phyloP scores from a whole-genome alignment of 2,113 vertebrate genomes.

The Zootoca vivipara region DNA sequence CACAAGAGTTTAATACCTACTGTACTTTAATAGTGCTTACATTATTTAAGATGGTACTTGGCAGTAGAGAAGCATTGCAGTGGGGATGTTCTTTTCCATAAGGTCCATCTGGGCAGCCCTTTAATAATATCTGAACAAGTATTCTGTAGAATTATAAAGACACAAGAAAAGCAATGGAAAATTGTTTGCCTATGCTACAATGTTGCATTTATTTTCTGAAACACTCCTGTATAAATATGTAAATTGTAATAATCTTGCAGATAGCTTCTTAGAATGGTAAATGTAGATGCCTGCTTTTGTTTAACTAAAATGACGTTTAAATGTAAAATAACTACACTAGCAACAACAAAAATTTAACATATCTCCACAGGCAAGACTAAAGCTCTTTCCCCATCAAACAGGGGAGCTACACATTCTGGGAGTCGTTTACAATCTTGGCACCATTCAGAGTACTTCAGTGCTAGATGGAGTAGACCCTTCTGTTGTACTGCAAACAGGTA shows the following conservation, averaged over 20 bases:
- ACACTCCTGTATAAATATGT: background rate
- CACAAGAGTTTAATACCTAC: background rate
- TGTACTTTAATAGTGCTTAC: background rate
- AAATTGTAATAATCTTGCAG: background rate
- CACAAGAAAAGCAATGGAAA: accelerated
- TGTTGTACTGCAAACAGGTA: slow-evolving; percentile 81
- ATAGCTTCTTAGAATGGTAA: background rate
- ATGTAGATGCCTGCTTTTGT: slow-evolving; percentile 4
- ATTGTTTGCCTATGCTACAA: background rate
- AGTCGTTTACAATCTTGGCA: slow-evolving; percentile 91
- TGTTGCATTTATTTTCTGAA: background rate
- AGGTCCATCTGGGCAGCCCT: background rate
- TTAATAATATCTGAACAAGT: background rate
- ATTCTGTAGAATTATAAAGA: background rate
- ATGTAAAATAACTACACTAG: slow-evolving; percentile 67
- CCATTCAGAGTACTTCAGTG: slow-evolving; percentile 72
- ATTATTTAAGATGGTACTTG: background rate
- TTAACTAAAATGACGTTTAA: slow-evolving; percentile 40
- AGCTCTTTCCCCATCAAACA: slow-evolving; percentile 92
- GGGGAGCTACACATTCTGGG: slow-evolving; percentile 94
- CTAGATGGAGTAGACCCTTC: slow-evolving; percentile 79
- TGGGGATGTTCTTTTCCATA: slow-evolving; percentile 1
- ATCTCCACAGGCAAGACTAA: slow-evolving; percentile 90
- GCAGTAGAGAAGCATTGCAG: background rate
- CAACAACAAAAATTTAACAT: slow-evolving; percentile 78